These are phyloP conservation scores for Theodoxus fluviatilis DNA, from an alignment of 2,888 invertebrate genomes.

Conservation along the genomic window DNA sequence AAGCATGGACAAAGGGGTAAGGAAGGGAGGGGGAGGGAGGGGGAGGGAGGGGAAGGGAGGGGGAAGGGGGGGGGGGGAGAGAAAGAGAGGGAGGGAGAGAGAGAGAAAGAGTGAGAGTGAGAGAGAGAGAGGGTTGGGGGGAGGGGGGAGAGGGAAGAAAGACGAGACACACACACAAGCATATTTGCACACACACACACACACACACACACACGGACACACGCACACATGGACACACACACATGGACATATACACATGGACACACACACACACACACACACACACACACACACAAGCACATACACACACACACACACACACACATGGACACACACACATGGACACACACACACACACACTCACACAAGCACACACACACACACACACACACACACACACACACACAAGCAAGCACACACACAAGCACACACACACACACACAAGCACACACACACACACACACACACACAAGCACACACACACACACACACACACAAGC, in stretches of 20 bases:
- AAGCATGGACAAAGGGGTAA: too few species aligned
- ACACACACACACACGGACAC: neutral
- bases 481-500: conserved; percentile 19
- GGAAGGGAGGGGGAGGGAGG: too few species aligned
- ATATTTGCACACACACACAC: too few species aligned
- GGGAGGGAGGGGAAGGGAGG: too few species aligned
- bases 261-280: neutral
- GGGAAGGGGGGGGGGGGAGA: too few species aligned
- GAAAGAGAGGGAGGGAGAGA: too few species aligned
- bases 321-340: neutral
- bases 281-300: neutral
- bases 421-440: conserved; percentile 14
- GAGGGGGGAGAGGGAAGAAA: too few species aligned
- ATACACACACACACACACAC: neutral
- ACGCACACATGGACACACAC: neutral
- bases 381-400: neutral
- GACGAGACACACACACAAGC: too few species aligned
- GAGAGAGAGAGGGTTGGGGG: too few species aligned
- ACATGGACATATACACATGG: conserved; percentile 2
- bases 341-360: conserved; percentile 15
- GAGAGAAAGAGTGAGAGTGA: too few species aligned
- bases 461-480: conserved; percentile 20
- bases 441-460: conserved; percentile 22
- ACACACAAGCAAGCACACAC: conserved; percentile 4
- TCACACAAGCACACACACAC: neutral